Evolutionary conservation across 37 sponge, comb jelly and placozoan species (phyloP).

Genomic region (Aphrocallistes beatrix): DNA sequence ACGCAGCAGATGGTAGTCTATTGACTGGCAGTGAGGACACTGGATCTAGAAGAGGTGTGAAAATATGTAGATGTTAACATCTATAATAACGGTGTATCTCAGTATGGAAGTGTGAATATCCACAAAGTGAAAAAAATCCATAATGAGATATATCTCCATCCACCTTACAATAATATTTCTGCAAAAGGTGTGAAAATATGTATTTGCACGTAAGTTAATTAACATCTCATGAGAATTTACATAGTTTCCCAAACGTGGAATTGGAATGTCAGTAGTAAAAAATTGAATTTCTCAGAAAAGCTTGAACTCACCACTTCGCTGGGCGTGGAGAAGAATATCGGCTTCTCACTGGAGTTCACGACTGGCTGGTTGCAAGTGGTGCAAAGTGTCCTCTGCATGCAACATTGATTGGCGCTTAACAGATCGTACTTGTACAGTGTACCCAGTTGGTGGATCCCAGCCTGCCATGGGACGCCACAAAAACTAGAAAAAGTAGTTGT

Average conservation of each 20-base stretch:
- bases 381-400: slow-evolving; percentile 46
- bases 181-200: too few species aligned
- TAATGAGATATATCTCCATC: too few species aligned
- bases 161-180: too few species aligned
- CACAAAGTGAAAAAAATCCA: too few species aligned
- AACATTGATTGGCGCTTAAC: slow-evolving; percentile 77
- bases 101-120: too few species aligned
- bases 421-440: slow-evolving; percentile 86
- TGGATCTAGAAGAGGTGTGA: slow-evolving; percentile 18
- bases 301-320: slow-evolving; percentile 29
- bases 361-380: slow-evolving; percentile 54
- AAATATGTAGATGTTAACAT: too few species aligned
- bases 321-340: slow-evolving; percentile 55
- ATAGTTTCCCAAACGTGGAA: too few species aligned
- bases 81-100: too few species aligned
- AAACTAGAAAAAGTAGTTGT: slow-evolving; percentile 16
- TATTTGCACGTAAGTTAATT: too few species aligned
- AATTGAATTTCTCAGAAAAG: too few species aligned
- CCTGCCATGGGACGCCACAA: slow-evolving; percentile 68
- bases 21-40: slow-evolving; percentile 53
- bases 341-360: slow-evolving; percentile 27
- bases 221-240: too few species aligned
- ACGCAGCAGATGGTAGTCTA: slow-evolving; percentile 74
- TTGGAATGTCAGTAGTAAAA: too few species aligned
- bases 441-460: slow-evolving; percentile 69